Evolutionary conservation across 2,797 vertebrate genomes (phyloP).

Genomic region (Anniella stebbinsi): DNA sequence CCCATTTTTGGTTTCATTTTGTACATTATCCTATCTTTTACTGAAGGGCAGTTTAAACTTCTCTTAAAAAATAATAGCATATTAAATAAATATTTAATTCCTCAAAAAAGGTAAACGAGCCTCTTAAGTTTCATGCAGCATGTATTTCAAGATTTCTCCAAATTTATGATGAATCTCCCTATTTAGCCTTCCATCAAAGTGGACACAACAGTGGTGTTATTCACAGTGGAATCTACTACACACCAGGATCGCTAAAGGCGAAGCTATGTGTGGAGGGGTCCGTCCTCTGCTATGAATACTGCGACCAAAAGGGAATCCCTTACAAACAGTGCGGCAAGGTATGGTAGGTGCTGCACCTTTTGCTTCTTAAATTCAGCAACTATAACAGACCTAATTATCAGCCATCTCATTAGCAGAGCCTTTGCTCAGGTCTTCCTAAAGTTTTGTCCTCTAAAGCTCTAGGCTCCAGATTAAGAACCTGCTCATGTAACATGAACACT

Average conservation of each 20-base stretch:
- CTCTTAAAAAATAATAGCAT: too few species aligned
- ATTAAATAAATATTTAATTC: rapidly evolving
- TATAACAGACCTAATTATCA: background rate
- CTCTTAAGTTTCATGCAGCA: background rate
- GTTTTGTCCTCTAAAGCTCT: background rate
- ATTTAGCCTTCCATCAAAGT: constrained; percentile 90
- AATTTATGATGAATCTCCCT: constrained; percentile 24
- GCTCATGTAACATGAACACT: rapidly evolving
- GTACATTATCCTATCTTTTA: background rate
- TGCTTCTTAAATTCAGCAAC: background rate
- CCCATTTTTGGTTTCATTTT: background rate
- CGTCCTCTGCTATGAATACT: constrained; percentile 91
- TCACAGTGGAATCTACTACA: constrained; percentile 98
- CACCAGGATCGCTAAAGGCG: constrained; percentile 94
- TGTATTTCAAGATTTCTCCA: background rate
- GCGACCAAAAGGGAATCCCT: constrained; percentile 89
- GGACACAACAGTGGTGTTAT: constrained; percentile 98
- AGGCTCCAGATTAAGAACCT: background rate
- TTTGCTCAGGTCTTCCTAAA: background rate
- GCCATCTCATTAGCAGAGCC: background rate
- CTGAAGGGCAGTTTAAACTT: background rate
- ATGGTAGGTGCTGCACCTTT: background rate
- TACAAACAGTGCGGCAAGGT: constrained; percentile 96
- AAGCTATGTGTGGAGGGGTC: constrained; percentile 92
- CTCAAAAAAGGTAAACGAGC: background rate